Evolutionary conservation across 2,113 vertebrate genomes (phyloP), one percentile per base, ranked within the genome.

Genomic region (Arothron firmamentum): DNA sequence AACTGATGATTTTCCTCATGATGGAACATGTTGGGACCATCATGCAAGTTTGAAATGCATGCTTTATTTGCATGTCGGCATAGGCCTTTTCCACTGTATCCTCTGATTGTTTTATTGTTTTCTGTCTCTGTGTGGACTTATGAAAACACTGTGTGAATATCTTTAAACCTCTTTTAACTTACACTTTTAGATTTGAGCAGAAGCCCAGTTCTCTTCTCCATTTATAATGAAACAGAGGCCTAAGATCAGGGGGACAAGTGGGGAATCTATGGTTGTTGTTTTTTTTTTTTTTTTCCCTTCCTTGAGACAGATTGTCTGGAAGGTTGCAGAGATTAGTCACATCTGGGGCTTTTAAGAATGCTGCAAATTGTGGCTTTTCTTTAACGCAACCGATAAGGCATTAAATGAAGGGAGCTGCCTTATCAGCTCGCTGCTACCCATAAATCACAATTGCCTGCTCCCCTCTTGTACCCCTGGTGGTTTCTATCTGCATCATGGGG

Each of bases 291-390:
- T 50, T 15, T 51, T 17, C 23, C 23, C 88, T 86, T 89, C 75
- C 76, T 74, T 57, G 69, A 84, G 85, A 84, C 85, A 90, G 89
- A 91, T 86, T 89, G 88, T 87, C 81, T 78, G 87, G 83, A 87
- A 88, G 89, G 86, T 87, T 87, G 83, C 87, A 86, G 85, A 91
- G 90, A 92, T 92, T 91, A 91, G 88, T 91, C 83, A 87, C 90
- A 90, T 91, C 86, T 89, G 88, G 90, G 90, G 82, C 87, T 90
- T 91, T 91, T 89, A 90, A 90, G 89, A 90, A 91, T 87, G 88
- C 88, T 85, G 89, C 91, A 92, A 91, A 92, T 92, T 92, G 90
- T 88, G 86, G 85, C 86, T 90, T 92, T 91, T 92, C 91, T 92
- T 91, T 88, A 90, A 86, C 85, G 76, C 70, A 4, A 66, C 79